Percentiles rank a stretch among this genome's conserved stretches.
Evolutionary conservation across 2,797 vertebrate genomes (phyloP).

Genomic region (Pagetopsis macropterus): DNA sequence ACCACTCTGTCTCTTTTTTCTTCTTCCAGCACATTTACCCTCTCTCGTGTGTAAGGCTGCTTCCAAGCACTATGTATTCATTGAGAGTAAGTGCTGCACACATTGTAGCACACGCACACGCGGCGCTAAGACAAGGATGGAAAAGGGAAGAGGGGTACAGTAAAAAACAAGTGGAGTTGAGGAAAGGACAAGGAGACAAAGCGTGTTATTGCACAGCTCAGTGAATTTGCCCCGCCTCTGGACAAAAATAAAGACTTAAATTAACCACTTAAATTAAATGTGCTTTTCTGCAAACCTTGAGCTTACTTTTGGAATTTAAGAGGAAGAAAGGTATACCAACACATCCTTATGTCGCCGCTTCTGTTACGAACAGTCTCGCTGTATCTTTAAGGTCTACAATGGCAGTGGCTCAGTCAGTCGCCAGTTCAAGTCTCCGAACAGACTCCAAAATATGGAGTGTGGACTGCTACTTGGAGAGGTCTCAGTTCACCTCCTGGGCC

Average conservation of each 20-base stretch:
- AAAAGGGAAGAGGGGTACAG: constrained; percentile 19
- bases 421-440: too few relatives aligned
- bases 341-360: too few relatives aligned
- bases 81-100: constrained; percentile 38
- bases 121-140: neutral
- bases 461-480: too few relatives aligned
- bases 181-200: constrained; percentile 48
- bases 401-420: too few relatives aligned
- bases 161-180: constrained; percentile 34
- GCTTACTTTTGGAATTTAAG: neutral
- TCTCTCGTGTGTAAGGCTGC: constrained; percentile 52
- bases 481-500: too few relatives aligned
- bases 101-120: constrained; percentile 14
- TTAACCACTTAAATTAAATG: neutral
- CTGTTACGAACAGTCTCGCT: neutral
- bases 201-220: constrained; percentile 40
- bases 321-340: neutral
- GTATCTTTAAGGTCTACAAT: neutral
- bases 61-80: constrained; percentile 61
- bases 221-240: constrained; percentile 42
- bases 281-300: neutral
- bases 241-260: constrained; percentile 43
- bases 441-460: too few relatives aligned
- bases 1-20: neutral
- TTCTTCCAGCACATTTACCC: neutral